Evolutionary conservation across 2,797 vertebrate species (phyloP).

Genomic region (Cuculus canorus): DNA sequence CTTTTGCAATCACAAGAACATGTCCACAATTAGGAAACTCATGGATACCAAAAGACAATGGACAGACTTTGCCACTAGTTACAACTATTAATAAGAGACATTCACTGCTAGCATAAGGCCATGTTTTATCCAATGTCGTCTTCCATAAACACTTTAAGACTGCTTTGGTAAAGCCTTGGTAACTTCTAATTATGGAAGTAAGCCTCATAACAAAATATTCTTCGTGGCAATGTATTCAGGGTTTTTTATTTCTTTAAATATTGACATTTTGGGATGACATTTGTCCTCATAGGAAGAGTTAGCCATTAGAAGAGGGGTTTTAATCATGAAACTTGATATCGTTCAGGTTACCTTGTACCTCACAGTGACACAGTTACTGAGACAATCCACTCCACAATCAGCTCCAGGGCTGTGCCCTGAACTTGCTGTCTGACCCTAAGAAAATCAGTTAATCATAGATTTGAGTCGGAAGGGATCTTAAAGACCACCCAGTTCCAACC

Average conservation of each 20-base stretch:
- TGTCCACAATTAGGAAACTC: background rate
- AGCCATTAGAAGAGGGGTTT: background rate
- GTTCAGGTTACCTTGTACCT: background rate
- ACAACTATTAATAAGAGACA: background rate
- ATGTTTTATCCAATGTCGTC: background rate
- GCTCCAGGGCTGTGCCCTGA: background rate
- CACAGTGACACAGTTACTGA: background rate
- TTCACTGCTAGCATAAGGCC: background rate
- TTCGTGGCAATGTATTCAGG: background rate
- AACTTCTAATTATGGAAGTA: conserved; percentile 22
- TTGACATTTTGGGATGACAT: background rate
- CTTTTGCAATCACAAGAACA: background rate
- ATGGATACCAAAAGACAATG: background rate
- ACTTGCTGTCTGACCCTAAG: background rate
- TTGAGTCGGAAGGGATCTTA: too few species aligned
- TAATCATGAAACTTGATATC: background rate
- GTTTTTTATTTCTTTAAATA: conserved; percentile 18
- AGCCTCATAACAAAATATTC: background rate
- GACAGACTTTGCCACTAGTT: background rate
- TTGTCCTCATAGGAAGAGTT: background rate
- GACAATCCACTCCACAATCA: background rate
- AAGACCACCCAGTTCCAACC: too few species aligned
- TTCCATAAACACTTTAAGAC: background rate
- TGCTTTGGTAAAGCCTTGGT: background rate
- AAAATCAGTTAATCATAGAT: background rate